Evolutionary conservation across 2,797 vertebrate genomes (phyloP).

Genomic region (Ambastaia sidthimunki): DNA sequence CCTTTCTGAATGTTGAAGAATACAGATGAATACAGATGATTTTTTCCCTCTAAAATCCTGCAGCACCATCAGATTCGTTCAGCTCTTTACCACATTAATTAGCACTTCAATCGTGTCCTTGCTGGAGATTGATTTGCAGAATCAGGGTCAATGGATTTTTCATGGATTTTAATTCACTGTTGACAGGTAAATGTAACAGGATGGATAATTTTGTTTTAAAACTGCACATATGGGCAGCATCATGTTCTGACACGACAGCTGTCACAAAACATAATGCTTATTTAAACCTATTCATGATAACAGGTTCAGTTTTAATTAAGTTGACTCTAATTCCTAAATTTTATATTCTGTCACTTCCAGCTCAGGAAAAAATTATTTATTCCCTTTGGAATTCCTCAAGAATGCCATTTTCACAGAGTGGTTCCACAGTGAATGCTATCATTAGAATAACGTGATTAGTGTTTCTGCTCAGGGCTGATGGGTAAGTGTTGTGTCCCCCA

Average conservation of each 20-base stretch:
- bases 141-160: too few relatives aligned
- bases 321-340: too few relatives aligned
- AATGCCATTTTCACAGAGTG: slow-evolving; percentile 42
- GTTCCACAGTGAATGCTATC: slow-evolving; percentile 69
- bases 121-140: too few relatives aligned
- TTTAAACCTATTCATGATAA: not conserved
- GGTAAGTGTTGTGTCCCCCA: slow-evolving; percentile 67
- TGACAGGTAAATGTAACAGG: not conserved
- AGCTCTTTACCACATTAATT: slow-evolving; percentile 84
- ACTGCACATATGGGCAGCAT: not conserved
- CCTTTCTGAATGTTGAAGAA: slow-evolving; percentile 78
- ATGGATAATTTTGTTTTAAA: too few relatives aligned
- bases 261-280: not conserved
- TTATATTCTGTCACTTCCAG: too few relatives aligned
- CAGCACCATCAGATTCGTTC: slow-evolving; percentile 80
- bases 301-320: not conserved
- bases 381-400: too few relatives aligned
- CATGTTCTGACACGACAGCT: slow-evolving; percentile 52
- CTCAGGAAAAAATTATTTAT: too few relatives aligned
- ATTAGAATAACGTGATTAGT: slow-evolving; percentile 77
- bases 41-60: slow-evolving; percentile 61
- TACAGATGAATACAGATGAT: slow-evolving; percentile 76
- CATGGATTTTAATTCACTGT: not conserved
- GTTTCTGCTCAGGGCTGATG: slow-evolving; percentile 75
- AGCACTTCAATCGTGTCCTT: slow-evolving; percentile 82